Base-by-base conservation (phyloP, 1,140 invertebrate genomes). In the Proctacanthus coquilletti region DNA sequence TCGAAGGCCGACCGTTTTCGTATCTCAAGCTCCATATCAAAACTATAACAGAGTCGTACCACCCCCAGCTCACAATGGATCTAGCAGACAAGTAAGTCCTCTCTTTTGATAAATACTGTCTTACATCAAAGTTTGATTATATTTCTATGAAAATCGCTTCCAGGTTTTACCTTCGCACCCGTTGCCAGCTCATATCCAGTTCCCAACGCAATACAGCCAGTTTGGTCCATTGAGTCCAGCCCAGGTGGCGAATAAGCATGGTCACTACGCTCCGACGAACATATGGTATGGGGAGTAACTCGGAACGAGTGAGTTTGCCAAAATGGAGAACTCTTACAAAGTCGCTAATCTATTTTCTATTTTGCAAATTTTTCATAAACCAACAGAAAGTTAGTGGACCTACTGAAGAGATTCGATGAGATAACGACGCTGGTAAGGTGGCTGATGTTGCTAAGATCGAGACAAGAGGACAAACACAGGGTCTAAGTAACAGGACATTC, bases 21-120 rank as follows among this genome's bases (percentile, higher is more conserved):
- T 75, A 2, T 60, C 55, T 6, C 57, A 60, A 38, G 55, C 55
- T 4, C 56, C 50, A 5, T 60, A 60, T 34, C 49, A 55, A 13
- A 48, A 45, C 56, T 70, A 64, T 56, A 80, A 72, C 57, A 72
- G 80, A 43, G 78, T 77, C 31, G 70, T 81, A 43, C 79, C 82
- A 39, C 84, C 84, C 9, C 84, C 84, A 42, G 84, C 84, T 21
- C 84, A 87, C 61, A 84, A 88, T 62, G 77, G 78, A 49, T 82
- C 77, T 50, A 80, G 80, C 42, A 66, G 82, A 46, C 80, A 84
- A 44, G 74, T 86, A 40, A 48, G 49, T 38, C 13, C 9, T 17
- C 13, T n/a, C 9, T 32, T 11, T n/a, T 32, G 5, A 5, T 32
- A 17, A 21, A 29, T 9, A n/a, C 21, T 31, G 18, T 5, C 21